phyloP scores from a whole-genome alignment of 2,113 vertebrate species.

The Ophthalmolycus amberensis region DNA sequence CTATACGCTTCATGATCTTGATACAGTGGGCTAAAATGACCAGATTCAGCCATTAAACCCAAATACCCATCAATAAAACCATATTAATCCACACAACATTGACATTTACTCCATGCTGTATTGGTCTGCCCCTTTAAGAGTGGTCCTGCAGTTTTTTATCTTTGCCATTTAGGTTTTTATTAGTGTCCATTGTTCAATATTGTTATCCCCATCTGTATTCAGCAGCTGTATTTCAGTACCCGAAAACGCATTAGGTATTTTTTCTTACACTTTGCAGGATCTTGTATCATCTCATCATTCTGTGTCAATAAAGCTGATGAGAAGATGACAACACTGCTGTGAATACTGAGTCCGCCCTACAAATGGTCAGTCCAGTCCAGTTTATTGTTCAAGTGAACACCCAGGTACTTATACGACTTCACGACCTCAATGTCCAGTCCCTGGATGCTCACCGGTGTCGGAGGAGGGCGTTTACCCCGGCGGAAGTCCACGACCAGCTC shows the following conservation, averaged over 20 bases:
- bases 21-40: background rate
- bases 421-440: no score
- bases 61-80: background rate
- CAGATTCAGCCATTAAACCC: background rate
- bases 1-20: background rate
- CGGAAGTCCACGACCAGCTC: no score
- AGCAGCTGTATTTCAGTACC: conserved; percentile 20
- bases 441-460: no score
- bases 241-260: conserved; percentile 29
- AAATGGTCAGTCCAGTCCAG: no score
- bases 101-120: background rate
- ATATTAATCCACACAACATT: background rate
- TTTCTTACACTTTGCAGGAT: conserved; percentile 33
- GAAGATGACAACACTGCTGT: conserved; percentile 36
- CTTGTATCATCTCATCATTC: conserved; percentile 47
- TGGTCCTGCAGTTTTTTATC: background rate
- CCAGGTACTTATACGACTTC: no score
- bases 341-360: conserved; percentile 37
- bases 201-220: conserved; percentile 31
- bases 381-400: no score
- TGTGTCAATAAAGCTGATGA: conserved; percentile 48
- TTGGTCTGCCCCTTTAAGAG: conserved; percentile 1
- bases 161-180: conserved; percentile 2
- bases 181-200: background rate
- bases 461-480: no score